Base-by-base conservation (phyloP, 2,888 invertebrate genomes). In the Monoplex corrugatus region DNA sequence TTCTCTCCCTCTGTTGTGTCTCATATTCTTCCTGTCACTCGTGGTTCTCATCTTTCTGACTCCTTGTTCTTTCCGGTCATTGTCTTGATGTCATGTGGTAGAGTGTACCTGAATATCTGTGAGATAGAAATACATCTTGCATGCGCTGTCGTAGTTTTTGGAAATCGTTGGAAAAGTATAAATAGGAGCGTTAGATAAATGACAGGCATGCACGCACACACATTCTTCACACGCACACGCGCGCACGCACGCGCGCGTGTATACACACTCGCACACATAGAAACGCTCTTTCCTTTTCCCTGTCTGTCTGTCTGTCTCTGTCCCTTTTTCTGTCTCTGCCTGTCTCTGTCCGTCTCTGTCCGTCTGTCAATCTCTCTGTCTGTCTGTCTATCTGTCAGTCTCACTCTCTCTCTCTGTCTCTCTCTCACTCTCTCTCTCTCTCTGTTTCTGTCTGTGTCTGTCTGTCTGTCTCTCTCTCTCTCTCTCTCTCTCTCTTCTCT, bases 341-440 rank as follows among this genome's bases (percentile, higher is more conserved):
- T 68, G 28, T 13, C 68, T 68, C 68, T 0, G 28, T 68, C 68
- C n/a, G 28, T 13, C 68, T 1, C 5, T 23, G 0, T 23, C 2
- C n/a, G n/a, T n/a, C n/a, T n/a, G n/a, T n/a, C n/a, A n/a, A n/a
- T n/a, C n/a, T 28, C 8, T 23, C 43, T 2, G 6, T 45, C 45
- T 38, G 10, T 10, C 45, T 32, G 28, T 16, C 85, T 6, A 5
- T n/a, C 50, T 50, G 50, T 50, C 50, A 28, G 50, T 85, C 50
- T 85, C 85, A 50, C 85, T 85, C 85, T 85, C 85, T 85, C 85
- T 57, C 57, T 50, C n/a, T 50, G n/a, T 85, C 50, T 85, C 50
- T 85, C 85, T 85, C 85, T 85, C 85, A n/a, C 85, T 85, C 85
- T 85, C 50, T 85, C 63, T 85, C 85, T 85, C 63, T 85, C 50